Conservation (phyloP, 2,797 vertebrate genomes). For the Masticophis lateralis region DNA sequence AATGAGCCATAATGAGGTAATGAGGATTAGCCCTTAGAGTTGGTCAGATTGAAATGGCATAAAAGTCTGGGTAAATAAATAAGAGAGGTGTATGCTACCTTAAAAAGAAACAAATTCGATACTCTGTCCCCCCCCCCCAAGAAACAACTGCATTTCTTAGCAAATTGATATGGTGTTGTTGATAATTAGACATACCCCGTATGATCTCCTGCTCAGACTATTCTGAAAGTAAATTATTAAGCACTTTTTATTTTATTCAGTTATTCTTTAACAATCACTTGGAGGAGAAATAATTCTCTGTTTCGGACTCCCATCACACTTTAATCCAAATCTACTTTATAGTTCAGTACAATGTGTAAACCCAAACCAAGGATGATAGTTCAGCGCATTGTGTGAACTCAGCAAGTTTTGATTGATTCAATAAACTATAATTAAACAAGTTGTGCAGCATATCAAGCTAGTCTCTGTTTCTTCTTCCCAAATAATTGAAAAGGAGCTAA, state of each 20-base stretch:
- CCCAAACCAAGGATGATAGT: not conserved
- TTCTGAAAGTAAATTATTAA: not conserved
- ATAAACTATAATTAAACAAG: not conserved
- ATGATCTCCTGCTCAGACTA: not conserved
- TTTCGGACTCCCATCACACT: not conserved
- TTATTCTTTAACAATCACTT: not conserved
- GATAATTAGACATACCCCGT: not conserved
- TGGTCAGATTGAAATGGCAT: not conserved
- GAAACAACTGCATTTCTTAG: not conserved
- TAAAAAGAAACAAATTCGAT: not conserved
- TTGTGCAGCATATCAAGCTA: not conserved
- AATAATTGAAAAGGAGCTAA: not conserved
- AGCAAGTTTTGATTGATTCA: not conserved
- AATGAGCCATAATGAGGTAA: not conserved
- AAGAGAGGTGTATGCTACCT: not conserved
- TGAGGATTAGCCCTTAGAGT: not conserved
- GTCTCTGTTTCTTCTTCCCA: not conserved
- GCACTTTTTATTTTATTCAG: not conserved
- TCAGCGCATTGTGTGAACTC: not conserved
- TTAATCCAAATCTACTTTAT: not conserved
- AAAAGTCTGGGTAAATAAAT: not conserved
- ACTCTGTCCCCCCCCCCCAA: not conserved
- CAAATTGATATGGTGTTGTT: not conserved
- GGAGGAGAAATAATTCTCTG: not conserved
- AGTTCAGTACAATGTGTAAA: not conserved